Evolutionary conservation across 1,140 invertebrate species (phyloP).

Genomic region (Neomicropteryx cornuta): DNA sequence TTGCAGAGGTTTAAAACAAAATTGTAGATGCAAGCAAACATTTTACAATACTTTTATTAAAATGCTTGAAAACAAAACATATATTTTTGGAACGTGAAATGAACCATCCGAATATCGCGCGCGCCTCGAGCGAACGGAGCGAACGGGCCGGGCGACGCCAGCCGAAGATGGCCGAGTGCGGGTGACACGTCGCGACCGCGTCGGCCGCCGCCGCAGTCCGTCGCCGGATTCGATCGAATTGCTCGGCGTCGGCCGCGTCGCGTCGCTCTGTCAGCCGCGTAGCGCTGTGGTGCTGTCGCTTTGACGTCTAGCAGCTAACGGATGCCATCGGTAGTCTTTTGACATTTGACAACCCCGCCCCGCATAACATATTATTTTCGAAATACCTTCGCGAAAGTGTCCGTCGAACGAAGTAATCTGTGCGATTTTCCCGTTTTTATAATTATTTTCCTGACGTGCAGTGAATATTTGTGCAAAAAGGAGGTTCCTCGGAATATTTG

Average conservation of each 20-base stretch:
- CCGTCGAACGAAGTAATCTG: slow-evolving; percentile 19
- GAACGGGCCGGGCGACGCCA: slow-evolving; percentile 15
- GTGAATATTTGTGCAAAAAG: slow-evolving; percentile 39
- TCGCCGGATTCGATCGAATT: too few relatives aligned
- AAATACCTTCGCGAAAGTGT: too few relatives aligned
- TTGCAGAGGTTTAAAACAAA: too few relatives aligned
- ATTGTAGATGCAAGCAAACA: too few relatives aligned
- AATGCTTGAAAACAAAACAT: too few relatives aligned
- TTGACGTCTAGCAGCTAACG: slow-evolving; percentile 27
- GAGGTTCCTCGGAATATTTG: slow-evolving; percentile 38
- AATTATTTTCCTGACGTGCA: slow-evolving; percentile 40
- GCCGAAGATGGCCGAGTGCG: slow-evolving; percentile 11
- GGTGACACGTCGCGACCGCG: slow-evolving; percentile 13
- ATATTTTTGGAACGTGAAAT: too few relatives aligned
- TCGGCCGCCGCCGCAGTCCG: slow-evolving; percentile 16
- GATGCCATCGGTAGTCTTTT: slow-evolving; percentile 33
- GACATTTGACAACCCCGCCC: slow-evolving; percentile 38
- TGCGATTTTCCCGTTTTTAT: slow-evolving; percentile 27
- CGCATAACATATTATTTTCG: too few relatives aligned
- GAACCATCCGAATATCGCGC: too few relatives aligned
- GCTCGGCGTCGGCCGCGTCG: slow-evolving; percentile 6
- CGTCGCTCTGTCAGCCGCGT: slow-evolving; percentile 30
- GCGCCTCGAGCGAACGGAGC: slow-evolving; percentile 13
- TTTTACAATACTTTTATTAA: too few relatives aligned
- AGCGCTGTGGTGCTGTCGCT: slow-evolving; percentile 15